These are phyloP conservation scores for Dynastes hyllus DNA, from an alignment of 2,888 invertebrate species.

Conservation along the genomic window DNA sequence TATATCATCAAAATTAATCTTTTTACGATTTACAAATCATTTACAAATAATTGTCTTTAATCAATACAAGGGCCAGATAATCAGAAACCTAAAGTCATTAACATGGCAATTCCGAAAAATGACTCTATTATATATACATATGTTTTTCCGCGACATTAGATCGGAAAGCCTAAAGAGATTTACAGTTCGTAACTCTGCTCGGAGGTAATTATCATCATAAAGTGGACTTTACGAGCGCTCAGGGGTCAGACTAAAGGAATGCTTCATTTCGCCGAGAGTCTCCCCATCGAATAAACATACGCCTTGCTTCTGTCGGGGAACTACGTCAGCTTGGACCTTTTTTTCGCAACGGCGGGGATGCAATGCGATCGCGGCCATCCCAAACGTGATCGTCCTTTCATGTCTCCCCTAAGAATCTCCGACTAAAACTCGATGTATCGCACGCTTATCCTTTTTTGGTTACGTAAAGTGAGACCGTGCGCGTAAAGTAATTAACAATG, in stretches of 20 bases:
- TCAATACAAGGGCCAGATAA: too few relatives aligned
- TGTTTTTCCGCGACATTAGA: slow-evolving; percentile 2
- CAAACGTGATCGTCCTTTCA: slow-evolving; percentile 40
- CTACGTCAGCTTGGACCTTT: slow-evolving; percentile 55
- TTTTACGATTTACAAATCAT: too few relatives aligned
- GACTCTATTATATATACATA: not conserved
- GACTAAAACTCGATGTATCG: slow-evolving; percentile 61
- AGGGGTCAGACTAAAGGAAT: slow-evolving; percentile 67
- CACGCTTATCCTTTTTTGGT: slow-evolving; percentile 46
- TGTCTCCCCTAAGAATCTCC: slow-evolving; percentile 51
- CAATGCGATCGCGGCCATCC: slow-evolving; percentile 16
- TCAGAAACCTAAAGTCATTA: too few relatives aligned
- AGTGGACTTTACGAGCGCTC: slow-evolving; percentile 72
- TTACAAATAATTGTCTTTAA: too few relatives aligned
- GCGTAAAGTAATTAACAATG: slow-evolving; percentile 69
- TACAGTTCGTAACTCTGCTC: slow-evolving; percentile 53
- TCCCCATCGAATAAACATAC: slow-evolving; percentile 62
- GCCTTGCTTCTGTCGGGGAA: slow-evolving; percentile 53
- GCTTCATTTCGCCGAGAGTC: slow-evolving; percentile 64
- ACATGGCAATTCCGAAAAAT: not conserved
- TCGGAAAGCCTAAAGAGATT: slow-evolving; percentile 44
- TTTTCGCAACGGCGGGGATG: slow-evolving; percentile 14
- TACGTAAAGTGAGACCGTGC: slow-evolving; percentile 56
- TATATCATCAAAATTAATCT: too few relatives aligned
- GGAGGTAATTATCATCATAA: slow-evolving; percentile 72